These are phyloP conservation scores for Tribolium castaneum DNA, from an alignment of 1,140 invertebrate species.

Conservation along the genomic window DNA sequence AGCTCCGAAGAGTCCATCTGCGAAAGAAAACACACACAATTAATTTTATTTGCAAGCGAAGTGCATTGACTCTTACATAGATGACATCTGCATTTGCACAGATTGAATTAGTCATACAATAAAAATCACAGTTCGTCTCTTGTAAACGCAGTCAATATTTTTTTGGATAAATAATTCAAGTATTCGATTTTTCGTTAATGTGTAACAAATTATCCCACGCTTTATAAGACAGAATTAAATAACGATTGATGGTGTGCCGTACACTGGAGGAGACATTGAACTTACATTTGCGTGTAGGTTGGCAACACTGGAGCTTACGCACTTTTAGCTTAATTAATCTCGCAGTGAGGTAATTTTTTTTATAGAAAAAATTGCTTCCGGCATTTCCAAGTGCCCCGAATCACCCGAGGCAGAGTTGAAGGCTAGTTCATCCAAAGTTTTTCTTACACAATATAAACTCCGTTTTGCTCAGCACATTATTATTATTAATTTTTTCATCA, in stretches of 20 bases:
- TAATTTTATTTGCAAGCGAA: conserved; percentile 14
- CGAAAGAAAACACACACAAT: conserved; percentile 18
- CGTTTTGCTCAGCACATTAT: neutral
- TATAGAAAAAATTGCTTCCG: conserved; percentile 18
- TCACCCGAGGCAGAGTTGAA: neutral
- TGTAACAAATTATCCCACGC: conserved; percentile 20
- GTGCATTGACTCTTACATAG: conserved; percentile 37
- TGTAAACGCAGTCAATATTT: too few species aligned
- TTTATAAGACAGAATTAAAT: conserved; percentile 12
- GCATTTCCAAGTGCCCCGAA: neutral
- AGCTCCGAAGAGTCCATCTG: conserved; percentile 28
- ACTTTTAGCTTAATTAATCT: conserved; percentile 37
- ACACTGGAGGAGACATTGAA: conserved; percentile 26
- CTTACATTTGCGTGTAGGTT: conserved; percentile 38
- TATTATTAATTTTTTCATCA: neutral
- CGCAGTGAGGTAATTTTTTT: conserved; percentile 11
- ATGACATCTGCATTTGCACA: conserved; percentile 34
- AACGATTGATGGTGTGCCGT: conserved; percentile 27
- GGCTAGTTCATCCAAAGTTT: neutral
- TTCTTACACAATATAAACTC: neutral
- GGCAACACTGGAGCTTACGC: conserved; percentile 32
- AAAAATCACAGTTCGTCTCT: neutral
- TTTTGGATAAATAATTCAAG: neutral
- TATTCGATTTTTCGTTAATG: neutral
- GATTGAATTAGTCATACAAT: conserved; percentile 39